Conservation (phyloP, 2,888 invertebrate genomes). For the Drosophila basisetae region DNA sequence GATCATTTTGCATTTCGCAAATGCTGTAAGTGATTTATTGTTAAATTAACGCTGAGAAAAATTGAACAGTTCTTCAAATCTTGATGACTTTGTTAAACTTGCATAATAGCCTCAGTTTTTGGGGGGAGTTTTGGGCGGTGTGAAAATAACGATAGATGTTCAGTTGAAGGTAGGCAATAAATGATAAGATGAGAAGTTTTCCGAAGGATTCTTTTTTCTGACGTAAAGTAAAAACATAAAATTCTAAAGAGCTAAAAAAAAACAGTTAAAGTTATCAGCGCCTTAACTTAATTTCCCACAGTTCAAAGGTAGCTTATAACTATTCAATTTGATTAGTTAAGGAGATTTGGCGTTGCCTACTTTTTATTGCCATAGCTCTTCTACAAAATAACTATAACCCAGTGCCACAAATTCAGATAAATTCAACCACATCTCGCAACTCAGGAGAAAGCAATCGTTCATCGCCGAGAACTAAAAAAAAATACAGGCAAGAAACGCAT, state of each 20-base stretch:
- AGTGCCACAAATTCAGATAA: constrained; percentile 42
- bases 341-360: not conserved
- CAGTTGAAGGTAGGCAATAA: not conserved
- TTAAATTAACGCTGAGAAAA: constrained; percentile 41
- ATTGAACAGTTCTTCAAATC: constrained; percentile 8
- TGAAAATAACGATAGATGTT: constrained; percentile 6
- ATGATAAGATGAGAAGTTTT: not conserved
- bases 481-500: constrained; percentile 23
- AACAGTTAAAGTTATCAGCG: not conserved
- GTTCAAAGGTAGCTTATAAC: too few species aligned
- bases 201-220: not conserved
- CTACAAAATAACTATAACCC: constrained; percentile 25
- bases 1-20: constrained; percentile 63
- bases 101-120: constrained; percentile 15
- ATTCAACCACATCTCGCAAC: constrained; percentile 32
- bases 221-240: not conserved
- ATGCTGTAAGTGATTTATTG: constrained; percentile 60
- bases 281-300: not conserved
- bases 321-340: constrained; percentile 13
- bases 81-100: constrained; percentile 54
- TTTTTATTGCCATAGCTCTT: constrained; percentile 24
- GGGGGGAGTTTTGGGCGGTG: constrained; percentile 11
- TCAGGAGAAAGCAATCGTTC: constrained; percentile 15
- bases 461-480: constrained; percentile 9
- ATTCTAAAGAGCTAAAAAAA: not conserved